phyloP scores from a whole-genome alignment of 2,113 vertebrate genomes.

The Coptodon rendalli region DNA sequence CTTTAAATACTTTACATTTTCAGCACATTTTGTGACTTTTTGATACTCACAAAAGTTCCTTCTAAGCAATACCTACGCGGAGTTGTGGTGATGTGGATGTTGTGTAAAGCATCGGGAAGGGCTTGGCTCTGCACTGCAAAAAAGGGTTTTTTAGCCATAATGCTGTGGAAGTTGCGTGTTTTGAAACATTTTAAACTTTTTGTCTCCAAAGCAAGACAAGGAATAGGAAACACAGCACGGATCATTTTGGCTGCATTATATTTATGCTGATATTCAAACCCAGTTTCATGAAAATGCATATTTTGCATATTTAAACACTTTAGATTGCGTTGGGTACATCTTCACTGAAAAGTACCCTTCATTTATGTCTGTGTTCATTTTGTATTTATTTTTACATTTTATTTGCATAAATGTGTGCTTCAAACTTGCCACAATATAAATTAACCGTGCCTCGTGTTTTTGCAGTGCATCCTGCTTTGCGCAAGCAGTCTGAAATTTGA shows the following conservation, averaged over 20 bases:
- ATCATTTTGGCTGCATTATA: not conserved
- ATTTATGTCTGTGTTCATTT: not conserved
- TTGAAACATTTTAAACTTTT: not conserved
- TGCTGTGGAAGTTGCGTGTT: no score
- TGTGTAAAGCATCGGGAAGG: not conserved
- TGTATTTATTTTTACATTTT: not conserved
- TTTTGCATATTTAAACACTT: not conserved
- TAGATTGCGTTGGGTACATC: not conserved
- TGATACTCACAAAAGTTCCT: not conserved
- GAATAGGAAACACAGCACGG: not conserved
- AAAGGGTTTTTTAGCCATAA: not conserved
- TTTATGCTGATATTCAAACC: not conserved
- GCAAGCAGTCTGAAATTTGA: slow-evolving; percentile 39
- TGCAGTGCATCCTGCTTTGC: slow-evolving; percentile 23
- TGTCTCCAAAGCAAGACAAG: not conserved
- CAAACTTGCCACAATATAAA: not conserved
- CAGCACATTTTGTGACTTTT: not conserved
- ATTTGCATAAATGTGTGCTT: not conserved
- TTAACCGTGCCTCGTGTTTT: not conserved
- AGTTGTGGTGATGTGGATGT: not conserved
- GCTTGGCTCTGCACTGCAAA: slow-evolving; percentile 17
- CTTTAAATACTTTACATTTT: not conserved
- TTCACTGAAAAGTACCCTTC: not conserved
- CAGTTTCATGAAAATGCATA: not conserved
- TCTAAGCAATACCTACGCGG: not conserved